phyloP scores from a whole-genome alignment of 92 coral and sea anemone species.

The Parazoanthus darwini region DNA sequence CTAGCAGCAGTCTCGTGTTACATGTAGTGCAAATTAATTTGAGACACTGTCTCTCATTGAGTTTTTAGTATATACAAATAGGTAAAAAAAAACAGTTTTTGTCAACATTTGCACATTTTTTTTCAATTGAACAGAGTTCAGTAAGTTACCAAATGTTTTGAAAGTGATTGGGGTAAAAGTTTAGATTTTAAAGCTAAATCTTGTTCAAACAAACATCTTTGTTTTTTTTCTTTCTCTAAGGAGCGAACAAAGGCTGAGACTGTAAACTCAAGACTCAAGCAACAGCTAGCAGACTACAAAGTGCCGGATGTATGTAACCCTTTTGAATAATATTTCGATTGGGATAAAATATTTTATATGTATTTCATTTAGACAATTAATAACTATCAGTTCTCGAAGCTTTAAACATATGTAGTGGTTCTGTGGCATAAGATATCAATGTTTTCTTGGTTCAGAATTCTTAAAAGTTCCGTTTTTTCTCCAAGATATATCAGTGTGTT shows the following conservation, averaged over 20 bases:
- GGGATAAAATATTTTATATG: neutral
- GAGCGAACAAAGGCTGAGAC: constrained; percentile 86
- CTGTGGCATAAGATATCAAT: neutral
- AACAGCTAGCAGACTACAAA: constrained; percentile 91
- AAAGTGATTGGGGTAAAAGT: neutral
- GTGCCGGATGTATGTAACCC: constrained; percentile 87
- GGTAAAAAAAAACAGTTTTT: no score
- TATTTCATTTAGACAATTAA: no score
- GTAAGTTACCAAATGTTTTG: neutral
- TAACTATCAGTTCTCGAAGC: no score
- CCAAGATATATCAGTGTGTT: no score
- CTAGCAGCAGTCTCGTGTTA: neutral
- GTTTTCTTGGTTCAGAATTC: neutral
- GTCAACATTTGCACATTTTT: no score
- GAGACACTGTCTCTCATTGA: no score
- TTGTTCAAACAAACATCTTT: neutral
- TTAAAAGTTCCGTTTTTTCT: neutral
- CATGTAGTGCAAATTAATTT: no score
- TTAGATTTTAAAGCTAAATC: neutral
- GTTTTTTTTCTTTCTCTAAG: constrained; percentile 41
- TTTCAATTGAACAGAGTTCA: no score
- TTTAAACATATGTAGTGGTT: neutral
- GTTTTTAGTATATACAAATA: no score
- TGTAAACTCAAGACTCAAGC: constrained; percentile 83
- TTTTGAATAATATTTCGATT: neutral